phyloP scores from a whole-genome alignment of 2,113 vertebrate genomes.

The Oncorhynchus clarkii region DNA sequence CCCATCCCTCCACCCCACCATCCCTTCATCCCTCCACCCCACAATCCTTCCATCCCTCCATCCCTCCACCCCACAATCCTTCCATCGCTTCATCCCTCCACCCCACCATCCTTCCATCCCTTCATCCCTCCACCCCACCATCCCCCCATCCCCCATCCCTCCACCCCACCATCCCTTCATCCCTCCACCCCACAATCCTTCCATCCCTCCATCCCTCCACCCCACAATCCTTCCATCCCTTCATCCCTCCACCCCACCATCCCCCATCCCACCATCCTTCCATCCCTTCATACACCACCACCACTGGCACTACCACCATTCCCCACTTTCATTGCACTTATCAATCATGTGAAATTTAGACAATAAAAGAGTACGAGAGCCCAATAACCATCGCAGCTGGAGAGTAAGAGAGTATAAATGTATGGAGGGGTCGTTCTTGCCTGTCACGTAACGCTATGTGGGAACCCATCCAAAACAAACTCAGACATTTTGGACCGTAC shows the following conservation, averaged over 20 bases:
- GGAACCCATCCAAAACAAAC: slow-evolving; percentile 16
- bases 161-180: too few species aligned
- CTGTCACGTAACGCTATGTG: slow-evolving; percentile 23
- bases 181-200: too few species aligned
- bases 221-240: too few species aligned
- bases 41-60: accelerated
- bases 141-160: too few species aligned
- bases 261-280: too few species aligned
- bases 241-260: too few species aligned
- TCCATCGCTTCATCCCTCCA: too few species aligned
- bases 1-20: too few species aligned
- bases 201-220: too few species aligned
- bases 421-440: neutral
- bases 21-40: too few species aligned
- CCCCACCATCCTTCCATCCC: too few species aligned
- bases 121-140: too few species aligned
- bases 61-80: accelerated
- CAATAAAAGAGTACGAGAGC: slow-evolving; percentile 48
- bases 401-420: slow-evolving; percentile 17
- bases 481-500: slow-evolving; percentile 19
- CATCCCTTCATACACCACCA: slow-evolving; percentile 6
- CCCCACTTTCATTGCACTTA: slow-evolving; percentile 34
- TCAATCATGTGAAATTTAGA: slow-evolving; percentile 59
- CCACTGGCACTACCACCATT: slow-evolving; percentile 13
- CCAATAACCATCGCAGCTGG: slow-evolving; percentile 46